Evolutionary conservation across 2,797 vertebrate genomes (phyloP), one percentile per base, ranked within the genome.

Genomic region (Holocentrus rufus): DNA sequence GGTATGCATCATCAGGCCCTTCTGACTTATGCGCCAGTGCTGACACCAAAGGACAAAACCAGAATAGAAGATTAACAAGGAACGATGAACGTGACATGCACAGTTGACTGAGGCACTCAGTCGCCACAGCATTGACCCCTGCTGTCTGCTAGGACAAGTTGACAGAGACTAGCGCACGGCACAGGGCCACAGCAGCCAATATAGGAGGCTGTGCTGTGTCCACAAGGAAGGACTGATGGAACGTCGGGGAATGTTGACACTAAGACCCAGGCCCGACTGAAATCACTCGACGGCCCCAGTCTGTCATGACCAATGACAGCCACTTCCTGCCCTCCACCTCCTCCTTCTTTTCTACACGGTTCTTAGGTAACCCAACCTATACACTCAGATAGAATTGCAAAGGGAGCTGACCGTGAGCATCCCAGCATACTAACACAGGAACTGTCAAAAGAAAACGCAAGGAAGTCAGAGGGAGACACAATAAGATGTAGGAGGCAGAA

Each of bases 251-350:
- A 46, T 83, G 79, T 86, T 80, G 70, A 86, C 77, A 76, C 63
- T 50, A 53, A 72, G 73, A 59, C 54, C 53, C 23, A 14, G 23
- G 65, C 74, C 67, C 30, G 52, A 76, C 59, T 65, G 27, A 76
- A 79, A 78, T 87, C 84, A 77, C 82, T 84, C 31, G 13, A 66
- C 52, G 0, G 66, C 65, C 49, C 36, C 57, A 80, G 81, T 82
- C 78, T 42, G 71, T 89, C 84, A 86, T 36, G 77, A 69, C 74
- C 59, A 86, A 11, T 74, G 78, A 87, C 82, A 86, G 72, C 47
- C 47, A 82, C 81, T 89, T 90, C 88, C 81, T 83, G 73, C 22
- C 56, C 62, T 44, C 42, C 7, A 44, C 13, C 58, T 7, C 58
- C 58, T 36, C 34, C 34, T 25, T 61, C 42, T n/a, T 25, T 54